Base-by-base conservation (phyloP, 37 sponge, comb jelly and placozoan genomes). In the Aplysina aerophoba region DNA sequence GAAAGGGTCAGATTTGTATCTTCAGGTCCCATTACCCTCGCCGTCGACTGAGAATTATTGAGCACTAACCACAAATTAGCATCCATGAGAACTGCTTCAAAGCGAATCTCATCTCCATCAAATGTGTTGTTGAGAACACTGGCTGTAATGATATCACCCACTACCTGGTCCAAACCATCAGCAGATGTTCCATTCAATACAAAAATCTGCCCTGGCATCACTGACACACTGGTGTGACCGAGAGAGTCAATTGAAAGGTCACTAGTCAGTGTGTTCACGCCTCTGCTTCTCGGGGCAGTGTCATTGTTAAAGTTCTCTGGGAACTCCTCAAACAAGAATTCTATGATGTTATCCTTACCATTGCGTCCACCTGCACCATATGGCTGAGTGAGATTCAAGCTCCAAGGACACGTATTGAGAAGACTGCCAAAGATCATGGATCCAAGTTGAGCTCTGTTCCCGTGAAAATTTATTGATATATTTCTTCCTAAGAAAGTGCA, bases 141-240 rank as follows among this genome's bases (percentile, higher is more conserved):
- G 16, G 78, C 78, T 8, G 37, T 31, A 24, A 75, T 1, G 1
- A 75, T 25, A 50, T 75, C 78, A 19, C 25, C 37, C 0, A 75
- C 78, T n/a, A 24, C n/a, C n/a, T 75, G 33, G 3, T 25, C 78
- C 25, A 75, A 36, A 2, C 31, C 20, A 41, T 75, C 78, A 1
- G 41, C 4, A 14, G 78, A 17, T n/a, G n/a, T 75, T 37, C 78
- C 78, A 44, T n/a, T 41, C 21, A 75, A 4, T 4, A 24, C 78
- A 75, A 75, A 75, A 24, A n/a, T 19, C 39, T 75, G 25, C 21
- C 78, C 78, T 36, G 78, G 78, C 78, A 75, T 75, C 21, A 75
- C 78, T 15, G 21, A 53, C 20, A 19, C 44, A 40, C 22, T 40
- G 4, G 3, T 41, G 34, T 1, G 11, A 24, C 19, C 27, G 6